Evolutionary conservation across 2,888 invertebrate species (phyloP).

Genomic region (Andrena bucephala): DNA sequence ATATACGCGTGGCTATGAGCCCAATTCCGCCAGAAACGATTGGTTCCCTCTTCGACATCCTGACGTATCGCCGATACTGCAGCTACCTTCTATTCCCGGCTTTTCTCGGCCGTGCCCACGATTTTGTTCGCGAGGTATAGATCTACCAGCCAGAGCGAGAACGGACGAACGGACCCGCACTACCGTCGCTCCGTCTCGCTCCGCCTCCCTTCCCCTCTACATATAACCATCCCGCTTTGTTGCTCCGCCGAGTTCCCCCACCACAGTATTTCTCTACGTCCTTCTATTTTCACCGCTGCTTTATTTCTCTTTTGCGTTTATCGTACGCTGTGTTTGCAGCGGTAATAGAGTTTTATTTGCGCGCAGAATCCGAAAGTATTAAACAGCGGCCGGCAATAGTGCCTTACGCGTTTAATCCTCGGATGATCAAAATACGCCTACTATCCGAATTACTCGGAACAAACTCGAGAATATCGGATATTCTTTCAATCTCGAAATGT

Average conservation of each 20-base stretch:
- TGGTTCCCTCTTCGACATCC: constrained; percentile 78
- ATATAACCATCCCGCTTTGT: neutral
- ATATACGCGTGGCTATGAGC: constrained; percentile 74
- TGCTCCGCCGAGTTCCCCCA: neutral
- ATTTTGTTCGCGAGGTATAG: constrained; percentile 60
- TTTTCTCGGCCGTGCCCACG: constrained; percentile 46
- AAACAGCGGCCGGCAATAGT: neutral
- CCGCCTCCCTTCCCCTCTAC: neutral
- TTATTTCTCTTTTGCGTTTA: constrained; percentile 29
- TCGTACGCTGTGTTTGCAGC: neutral
- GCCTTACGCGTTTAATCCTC: neutral
- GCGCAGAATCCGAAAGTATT: constrained; percentile 17
- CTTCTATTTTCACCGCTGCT: constrained; percentile 31
- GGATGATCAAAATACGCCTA: neutral
- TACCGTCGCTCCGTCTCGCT: constrained; percentile 7
- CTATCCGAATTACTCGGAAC: no score
- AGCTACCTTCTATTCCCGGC: constrained; percentile 80
- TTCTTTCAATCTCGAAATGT: neutral
- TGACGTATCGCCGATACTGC: constrained; percentile 82
- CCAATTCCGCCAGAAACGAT: constrained; percentile 78
- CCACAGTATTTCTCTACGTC: constrained; percentile 9
- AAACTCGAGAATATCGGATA: no score
- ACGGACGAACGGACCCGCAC: constrained; percentile 15
- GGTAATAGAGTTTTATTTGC: constrained; percentile 33
- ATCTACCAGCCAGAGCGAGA: constrained; percentile 20